These are phyloP conservation scores for Stomatorhinus ivindoensis DNA, from an alignment of 2,113 vertebrate genomes.

Conservation along the genomic window DNA sequence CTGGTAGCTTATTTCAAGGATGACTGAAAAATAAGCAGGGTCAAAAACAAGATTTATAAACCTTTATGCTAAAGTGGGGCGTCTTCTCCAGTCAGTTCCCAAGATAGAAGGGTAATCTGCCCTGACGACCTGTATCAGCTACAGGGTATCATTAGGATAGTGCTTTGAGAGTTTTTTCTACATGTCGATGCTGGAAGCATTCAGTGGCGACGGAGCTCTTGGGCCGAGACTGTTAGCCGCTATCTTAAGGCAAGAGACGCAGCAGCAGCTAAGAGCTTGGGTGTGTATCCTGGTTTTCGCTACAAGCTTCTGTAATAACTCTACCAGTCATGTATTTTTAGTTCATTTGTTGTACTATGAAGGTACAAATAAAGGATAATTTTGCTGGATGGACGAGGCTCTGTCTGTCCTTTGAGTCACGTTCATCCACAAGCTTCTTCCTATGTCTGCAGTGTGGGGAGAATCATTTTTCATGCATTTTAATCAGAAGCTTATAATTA, in stretches of 20 bases:
- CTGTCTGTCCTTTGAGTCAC: not conserved
- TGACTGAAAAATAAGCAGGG: constrained; percentile 13
- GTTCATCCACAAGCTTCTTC: not conserved
- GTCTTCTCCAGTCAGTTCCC: not conserved
- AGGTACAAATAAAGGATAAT: not conserved
- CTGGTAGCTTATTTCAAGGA: constrained; percentile 19
- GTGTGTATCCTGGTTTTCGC: not conserved
- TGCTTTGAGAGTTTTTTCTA: not conserved
- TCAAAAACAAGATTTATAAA: constrained; percentile 9
- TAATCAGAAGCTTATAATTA: not conserved
- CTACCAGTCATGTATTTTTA: not conserved
- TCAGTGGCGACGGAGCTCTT: not conserved
- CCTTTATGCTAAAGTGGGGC: not conserved
- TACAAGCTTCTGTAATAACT: not conserved
- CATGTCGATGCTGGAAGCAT: not conserved
- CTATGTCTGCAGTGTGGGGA: not conserved
- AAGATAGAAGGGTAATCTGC: constrained; percentile 11
- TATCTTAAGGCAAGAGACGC: not conserved
- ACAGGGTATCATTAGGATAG: not conserved
- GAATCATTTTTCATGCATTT: not conserved
- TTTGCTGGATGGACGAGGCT: not conserved
- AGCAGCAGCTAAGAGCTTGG: not conserved
- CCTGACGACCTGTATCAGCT: not conserved
- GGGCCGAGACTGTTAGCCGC: not conserved
- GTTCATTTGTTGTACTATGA: not conserved